Percentiles rank a stretch among this genome's conserved stretches.
Conservation (phyloP, 2,113 vertebrate species). For the Thomomys bottae region DNA sequence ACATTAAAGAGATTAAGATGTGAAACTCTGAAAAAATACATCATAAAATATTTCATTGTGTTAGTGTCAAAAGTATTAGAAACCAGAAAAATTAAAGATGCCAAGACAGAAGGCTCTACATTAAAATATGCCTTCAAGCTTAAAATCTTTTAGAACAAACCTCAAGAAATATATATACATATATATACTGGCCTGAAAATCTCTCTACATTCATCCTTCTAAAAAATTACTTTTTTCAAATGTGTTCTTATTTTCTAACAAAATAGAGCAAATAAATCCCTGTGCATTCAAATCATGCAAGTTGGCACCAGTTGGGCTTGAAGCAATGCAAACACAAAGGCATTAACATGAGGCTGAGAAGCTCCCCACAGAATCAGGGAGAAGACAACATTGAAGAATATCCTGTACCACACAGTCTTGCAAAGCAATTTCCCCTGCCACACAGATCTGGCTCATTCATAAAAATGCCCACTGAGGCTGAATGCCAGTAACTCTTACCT, state of each 20-base stretch:
- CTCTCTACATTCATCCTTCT: neutral
- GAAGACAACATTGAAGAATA: too few species aligned
- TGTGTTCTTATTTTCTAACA: neutral
- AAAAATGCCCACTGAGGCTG: too few species aligned
- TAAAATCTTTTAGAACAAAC: neutral
- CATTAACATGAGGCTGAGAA: neutral
- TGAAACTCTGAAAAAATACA: neutral
- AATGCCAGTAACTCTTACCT: too few species aligned
- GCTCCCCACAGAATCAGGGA: too few species aligned
- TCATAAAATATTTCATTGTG: neutral
- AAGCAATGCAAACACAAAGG: neutral
- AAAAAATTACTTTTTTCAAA: constrained; percentile 2
- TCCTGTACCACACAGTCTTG: too few species aligned
- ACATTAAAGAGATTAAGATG: neutral
- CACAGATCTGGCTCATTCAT: too few species aligned
- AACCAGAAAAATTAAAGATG: constrained; percentile 7
- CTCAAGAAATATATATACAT: neutral
- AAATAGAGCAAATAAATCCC: neutral
- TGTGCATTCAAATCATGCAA: neutral
- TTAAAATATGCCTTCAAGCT: neutral
- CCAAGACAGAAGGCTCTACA: neutral
- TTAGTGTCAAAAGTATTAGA: neutral
- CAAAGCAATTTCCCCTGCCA: too few species aligned
- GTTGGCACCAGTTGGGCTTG: neutral
- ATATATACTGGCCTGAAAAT: neutral